Base-by-base conservation (phyloP, 2,888 invertebrate species). In the Heliconius erato region DNA sequence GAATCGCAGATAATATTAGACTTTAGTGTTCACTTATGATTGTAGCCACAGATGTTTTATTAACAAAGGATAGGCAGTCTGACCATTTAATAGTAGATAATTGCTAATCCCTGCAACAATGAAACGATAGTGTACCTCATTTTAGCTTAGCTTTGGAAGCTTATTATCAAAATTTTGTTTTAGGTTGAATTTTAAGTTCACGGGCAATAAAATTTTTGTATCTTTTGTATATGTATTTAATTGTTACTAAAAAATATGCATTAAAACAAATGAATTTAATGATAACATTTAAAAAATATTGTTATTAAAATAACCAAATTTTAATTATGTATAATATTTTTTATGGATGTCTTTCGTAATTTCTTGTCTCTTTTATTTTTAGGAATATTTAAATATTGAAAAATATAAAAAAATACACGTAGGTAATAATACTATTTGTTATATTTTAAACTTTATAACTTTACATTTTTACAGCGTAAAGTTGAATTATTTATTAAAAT, bases 1-100 rank as follows among this genome's bases (percentile, higher is more conserved):
- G 83, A 82, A 84, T 82, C 85, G 85, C 85, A 84, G 83, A 84
- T 88, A 87, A 86, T 87, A 83, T 84, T 85, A 85, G 84, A 85
- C 74, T 82, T 84, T 79, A 78, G 67, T 80, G 49, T 76, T 82
- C 80, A 79, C 82, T 84, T 82, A 84, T 84, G 83, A 83, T 79
- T 80, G 65, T 32, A 79, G 84, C 79, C 71, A 82, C 76, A 69
- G 65, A 72, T 79, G 81, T 69, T 81, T 81, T 81, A 72, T 68
- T 77, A 63, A 69, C 65, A 44, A 40, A 76, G n/a, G 71, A 76
- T 76, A 69, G 74, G 59, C 76, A 16, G 74, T 78, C 28, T 78
- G 40, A 19, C 78, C 65, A 78, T 78, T 44, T 78, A 78, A 78
- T 67, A 65, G 67, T 67, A 67, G 40, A 65, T 78, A 49, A 78